Conservation (phyloP, 2,888 invertebrate species). For the Eupithecia centaureata region DNA sequence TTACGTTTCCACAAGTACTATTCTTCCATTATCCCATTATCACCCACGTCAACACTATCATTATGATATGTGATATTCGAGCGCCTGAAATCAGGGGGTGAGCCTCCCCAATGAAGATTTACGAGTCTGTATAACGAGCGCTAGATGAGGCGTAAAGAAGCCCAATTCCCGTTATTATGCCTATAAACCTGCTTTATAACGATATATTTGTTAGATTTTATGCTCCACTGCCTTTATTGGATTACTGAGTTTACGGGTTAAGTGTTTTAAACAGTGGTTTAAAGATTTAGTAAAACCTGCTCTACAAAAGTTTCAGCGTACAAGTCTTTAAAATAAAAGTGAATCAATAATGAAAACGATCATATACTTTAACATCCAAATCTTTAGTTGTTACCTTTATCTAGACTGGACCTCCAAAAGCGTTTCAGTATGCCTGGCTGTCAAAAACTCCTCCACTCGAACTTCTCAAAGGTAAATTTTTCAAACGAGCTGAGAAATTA, state of each 20-base stretch:
- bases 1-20: background rate
- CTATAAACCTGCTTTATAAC: conserved; percentile 59
- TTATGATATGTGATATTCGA: conserved; percentile 70
- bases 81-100: conserved; percentile 63
- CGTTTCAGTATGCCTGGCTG: too few species aligned
- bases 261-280: conserved; percentile 21
- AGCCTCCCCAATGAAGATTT: conserved; percentile 77
- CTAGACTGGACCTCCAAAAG: too few species aligned
- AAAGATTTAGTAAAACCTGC: background rate
- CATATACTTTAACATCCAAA: too few species aligned
- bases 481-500: too few species aligned
- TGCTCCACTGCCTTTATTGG: conserved; percentile 51
- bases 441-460: too few species aligned
- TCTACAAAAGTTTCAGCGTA: background rate
- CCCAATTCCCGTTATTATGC: conserved; percentile 81
- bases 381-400: too few species aligned
- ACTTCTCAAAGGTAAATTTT: too few species aligned
- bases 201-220: conserved; percentile 55
- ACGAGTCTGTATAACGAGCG: conserved; percentile 82
- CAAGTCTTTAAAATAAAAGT: too few species aligned
- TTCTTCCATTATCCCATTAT: conserved; percentile 47
- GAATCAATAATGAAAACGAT: too few species aligned
- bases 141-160: conserved; percentile 83
- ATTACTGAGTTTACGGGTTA: conserved; percentile 34
- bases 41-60: conserved; percentile 53